Conservation (phyloP, 1,140 invertebrate species). For the Nilaparvata lugens region DNA sequence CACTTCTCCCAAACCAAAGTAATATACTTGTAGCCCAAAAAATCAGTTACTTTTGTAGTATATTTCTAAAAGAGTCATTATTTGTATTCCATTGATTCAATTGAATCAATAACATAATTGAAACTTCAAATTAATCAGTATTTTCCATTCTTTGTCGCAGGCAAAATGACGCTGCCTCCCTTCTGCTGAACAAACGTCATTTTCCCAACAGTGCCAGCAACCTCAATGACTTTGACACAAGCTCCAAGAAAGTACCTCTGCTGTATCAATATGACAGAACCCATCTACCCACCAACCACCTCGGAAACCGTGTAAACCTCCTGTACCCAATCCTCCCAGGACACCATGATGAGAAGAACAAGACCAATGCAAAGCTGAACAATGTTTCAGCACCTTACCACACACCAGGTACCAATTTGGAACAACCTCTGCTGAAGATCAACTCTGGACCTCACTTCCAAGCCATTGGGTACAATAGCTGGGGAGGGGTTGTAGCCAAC, state of each 20-base stretch:
- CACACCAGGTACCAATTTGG: too few relatives aligned
- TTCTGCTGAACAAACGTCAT: neutral
- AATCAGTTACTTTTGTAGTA: too few relatives aligned
- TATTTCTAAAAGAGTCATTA: too few relatives aligned
- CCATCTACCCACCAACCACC: neutral
- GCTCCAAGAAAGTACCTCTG: constrained; percentile 14
- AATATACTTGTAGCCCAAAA: too few relatives aligned
- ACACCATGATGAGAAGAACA: constrained; percentile 15
- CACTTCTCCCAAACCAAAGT: too few relatives aligned
- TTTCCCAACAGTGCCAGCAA: constrained; percentile 7
- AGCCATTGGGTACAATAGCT: too few relatives aligned
- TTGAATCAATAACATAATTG: too few relatives aligned
- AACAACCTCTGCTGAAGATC: too few relatives aligned
- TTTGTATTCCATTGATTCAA: too few relatives aligned
- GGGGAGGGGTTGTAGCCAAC: too few relatives aligned
- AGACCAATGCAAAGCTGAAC: constrained; percentile 22
- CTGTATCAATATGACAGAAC: constrained; percentile 16
- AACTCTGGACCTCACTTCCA: too few relatives aligned
- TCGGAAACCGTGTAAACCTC: constrained; percentile 6
- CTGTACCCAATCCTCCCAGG: neutral
- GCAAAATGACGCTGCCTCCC: constrained; percentile 5
- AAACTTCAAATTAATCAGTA: neutral
- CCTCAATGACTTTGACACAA: neutral
- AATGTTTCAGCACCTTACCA: too few relatives aligned
- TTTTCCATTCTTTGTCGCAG: constrained; percentile 11